Evolutionary conservation across 2,797 vertebrate species (phyloP).

Genomic region (Bryconaethiops microstoma): DNA sequence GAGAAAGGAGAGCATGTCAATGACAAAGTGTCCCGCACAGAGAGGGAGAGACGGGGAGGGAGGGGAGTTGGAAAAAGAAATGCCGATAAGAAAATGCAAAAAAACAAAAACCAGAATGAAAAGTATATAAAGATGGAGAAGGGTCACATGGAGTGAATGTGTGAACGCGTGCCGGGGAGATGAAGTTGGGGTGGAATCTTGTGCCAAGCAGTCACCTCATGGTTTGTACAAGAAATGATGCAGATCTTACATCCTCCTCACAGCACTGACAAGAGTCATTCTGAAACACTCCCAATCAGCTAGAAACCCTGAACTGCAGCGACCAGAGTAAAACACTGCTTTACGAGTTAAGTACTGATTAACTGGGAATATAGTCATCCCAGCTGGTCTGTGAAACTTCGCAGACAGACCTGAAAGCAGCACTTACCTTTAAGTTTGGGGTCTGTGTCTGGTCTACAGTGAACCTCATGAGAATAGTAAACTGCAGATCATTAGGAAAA

Average conservation of each 20-base stretch:
- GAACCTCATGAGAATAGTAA: constrained; percentile 98
- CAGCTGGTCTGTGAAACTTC: neutral
- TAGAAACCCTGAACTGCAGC: constrained; percentile 24
- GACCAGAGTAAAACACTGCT: neutral
- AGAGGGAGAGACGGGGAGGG: constrained; percentile 27
- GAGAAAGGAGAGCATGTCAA: constrained; percentile 80
- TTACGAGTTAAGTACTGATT: neutral
- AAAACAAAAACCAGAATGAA: constrained; percentile 31
- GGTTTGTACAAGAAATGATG: constrained; percentile 25
- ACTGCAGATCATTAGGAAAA: constrained; percentile 96
- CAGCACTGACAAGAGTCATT: neutral
- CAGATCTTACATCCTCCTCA: constrained; percentile 19
- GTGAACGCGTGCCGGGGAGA: constrained; percentile 12
- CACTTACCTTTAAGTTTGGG: constrained; percentile 92
- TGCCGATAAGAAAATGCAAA: constrained; percentile 14
- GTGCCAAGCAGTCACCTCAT: constrained; percentile 31
- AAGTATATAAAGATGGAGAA: neutral
- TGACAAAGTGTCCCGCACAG: constrained; percentile 52
- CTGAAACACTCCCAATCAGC: constrained; percentile 7
- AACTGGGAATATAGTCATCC: constrained; percentile 13
- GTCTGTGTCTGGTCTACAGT: constrained; percentile 99
- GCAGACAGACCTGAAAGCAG: constrained; percentile 4
- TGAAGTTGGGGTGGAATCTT: constrained; percentile 28
- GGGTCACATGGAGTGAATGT: neutral
- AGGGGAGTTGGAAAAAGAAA: constrained; percentile 21